Conservation (phyloP, 2,888 invertebrate genomes). For the Alloplasta piceator region DNA sequence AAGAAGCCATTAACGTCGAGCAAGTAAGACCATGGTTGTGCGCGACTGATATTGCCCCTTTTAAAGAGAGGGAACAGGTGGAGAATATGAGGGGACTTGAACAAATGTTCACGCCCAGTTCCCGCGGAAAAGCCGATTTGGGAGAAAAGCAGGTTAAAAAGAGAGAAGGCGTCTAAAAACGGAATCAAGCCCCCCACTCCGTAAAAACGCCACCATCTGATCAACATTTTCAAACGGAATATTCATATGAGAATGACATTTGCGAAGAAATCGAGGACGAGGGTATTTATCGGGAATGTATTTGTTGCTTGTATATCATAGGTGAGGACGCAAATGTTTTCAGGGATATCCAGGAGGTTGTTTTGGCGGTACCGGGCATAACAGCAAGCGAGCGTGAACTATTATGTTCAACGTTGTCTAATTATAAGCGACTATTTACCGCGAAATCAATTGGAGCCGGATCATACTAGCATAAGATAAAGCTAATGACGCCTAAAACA, state of each 20-base stretch:
- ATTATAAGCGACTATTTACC: constrained; percentile 64
- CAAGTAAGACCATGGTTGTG: too few relatives aligned
- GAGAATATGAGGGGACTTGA: too few relatives aligned
- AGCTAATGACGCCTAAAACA: constrained; percentile 62
- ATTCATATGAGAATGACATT: background rate
- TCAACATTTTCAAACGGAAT: too few relatives aligned
- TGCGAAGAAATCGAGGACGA: background rate
- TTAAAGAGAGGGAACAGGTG: too few relatives aligned
- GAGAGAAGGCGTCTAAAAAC: too few relatives aligned
- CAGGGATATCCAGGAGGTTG: constrained; percentile 25
- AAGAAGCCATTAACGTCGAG: too few relatives aligned
- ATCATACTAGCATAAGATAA: constrained; percentile 69
- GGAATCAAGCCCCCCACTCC: too few relatives aligned
- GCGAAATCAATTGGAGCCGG: constrained; percentile 63
- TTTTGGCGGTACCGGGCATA: constrained; percentile 14
- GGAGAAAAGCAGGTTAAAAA: too few relatives aligned
- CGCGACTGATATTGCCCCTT: too few relatives aligned
- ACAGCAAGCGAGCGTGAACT: background rate
- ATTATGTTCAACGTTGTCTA: constrained; percentile 4
- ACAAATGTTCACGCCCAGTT: too few relatives aligned
- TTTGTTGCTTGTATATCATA: constrained; percentile 8
- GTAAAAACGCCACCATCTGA: too few relatives aligned
- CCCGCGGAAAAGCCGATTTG: too few relatives aligned
- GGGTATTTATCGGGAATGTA: background rate
- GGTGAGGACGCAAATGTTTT: constrained; percentile 35